phyloP scores from a whole-genome alignment of 2,797 vertebrate genomes.

The Hephaestus fuliginosus region DNA sequence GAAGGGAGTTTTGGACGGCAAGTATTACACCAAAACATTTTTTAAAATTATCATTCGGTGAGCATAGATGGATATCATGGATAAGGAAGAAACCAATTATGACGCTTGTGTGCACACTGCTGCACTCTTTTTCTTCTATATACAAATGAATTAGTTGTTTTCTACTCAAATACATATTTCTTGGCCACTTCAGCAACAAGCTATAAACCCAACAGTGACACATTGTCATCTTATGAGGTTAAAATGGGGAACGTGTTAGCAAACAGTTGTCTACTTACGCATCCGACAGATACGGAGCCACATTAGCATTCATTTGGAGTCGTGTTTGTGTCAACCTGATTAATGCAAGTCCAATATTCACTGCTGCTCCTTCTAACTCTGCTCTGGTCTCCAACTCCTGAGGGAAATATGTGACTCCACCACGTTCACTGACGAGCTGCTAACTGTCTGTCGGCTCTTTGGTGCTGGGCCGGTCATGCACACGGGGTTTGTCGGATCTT shows the following conservation, averaged over 20 bases:
- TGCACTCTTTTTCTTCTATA: not conserved
- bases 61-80: not conserved
- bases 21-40: no score
- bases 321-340: slow-evolving; percentile 18
- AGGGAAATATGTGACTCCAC: slow-evolving; percentile 17
- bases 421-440: not conserved
- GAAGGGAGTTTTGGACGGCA: no score
- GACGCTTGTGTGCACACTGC: not conserved
- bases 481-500: not conserved
- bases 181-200: not conserved
- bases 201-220: not conserved
- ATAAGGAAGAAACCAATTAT: not conserved
- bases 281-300: not conserved
- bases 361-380: not conserved
- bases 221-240: not conserved
- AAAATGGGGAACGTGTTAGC: not conserved
- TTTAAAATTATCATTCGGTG: no score
- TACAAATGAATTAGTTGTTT: not conserved
- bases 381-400: slow-evolving; percentile 11
- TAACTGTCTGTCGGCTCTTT: not conserved
- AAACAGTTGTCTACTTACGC: not conserved
- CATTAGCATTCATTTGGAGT: slow-evolving; percentile 25
- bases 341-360: slow-evolving; percentile 34
- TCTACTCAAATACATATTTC: not conserved
- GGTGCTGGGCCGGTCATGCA: not conserved